Evolutionary conservation across 1,140 invertebrate genomes (phyloP), one percentile per base, ranked within the genome.

Genomic region (Pogonomyrmex californicus): DNA sequence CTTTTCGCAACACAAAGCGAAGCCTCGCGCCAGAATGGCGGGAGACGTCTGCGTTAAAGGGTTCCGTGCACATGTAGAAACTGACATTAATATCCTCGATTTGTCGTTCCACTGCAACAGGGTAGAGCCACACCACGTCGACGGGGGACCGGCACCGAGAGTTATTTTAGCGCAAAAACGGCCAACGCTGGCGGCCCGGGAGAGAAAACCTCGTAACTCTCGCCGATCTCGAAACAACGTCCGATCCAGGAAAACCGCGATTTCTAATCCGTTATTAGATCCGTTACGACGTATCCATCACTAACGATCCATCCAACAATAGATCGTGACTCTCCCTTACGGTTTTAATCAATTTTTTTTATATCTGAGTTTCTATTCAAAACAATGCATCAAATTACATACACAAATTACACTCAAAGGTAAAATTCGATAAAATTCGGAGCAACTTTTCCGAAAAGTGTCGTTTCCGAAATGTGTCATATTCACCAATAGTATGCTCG

Each of bases 211-310:
- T 86, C 83, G 82, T 91, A 79, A 92, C 92, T 92, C 89, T 91
- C 89, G 88, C 87, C 87, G 87, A 87, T 85, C 76, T 86, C 90
- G 82, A 71, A 90, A 91, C 91, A 90, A 93, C 91, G 90, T 88
- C 86, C 85, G 82, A 91, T 93, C 87, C 90, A 93, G 91, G 92
- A 93, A 93, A 93, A 92, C 78, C 30, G 70, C 91, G 92, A 92
- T 93, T 92, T 93, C 91, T 92, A 92, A 92, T 92, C 89, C 91
- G 78, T 89, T 85, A 88, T 77, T 63, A 81, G n/a, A 51, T 41
- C 12, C 36, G 38, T 54, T n/a, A 17, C 65, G 54, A 60, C 6
- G 38, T n/a, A 51, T 65, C 44, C 77, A 47, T 49, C 23, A 23
- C 87, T 65, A 47, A 70, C 3, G 75, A 5, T n/a, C 33, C 62